Evolutionary conservation across 2,888 invertebrate species (phyloP).

Genomic region (Netelia fuscicornis): DNA sequence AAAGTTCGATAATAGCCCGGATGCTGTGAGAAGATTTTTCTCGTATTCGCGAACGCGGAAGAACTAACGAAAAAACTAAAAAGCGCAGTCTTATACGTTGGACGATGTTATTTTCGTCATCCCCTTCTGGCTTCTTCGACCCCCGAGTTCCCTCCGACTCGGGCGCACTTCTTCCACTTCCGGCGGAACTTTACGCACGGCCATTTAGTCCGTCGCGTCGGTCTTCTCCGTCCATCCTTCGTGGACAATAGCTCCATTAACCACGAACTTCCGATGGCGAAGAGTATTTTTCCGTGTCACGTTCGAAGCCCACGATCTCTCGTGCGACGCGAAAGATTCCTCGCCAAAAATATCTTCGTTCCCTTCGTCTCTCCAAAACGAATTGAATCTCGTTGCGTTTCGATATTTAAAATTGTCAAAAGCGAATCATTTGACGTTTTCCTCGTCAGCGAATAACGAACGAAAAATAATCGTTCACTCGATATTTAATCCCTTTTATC

Average conservation of each 20-base stretch:
- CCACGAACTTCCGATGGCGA: constrained; percentile 71
- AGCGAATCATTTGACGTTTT: background rate
- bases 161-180: constrained; percentile 50
- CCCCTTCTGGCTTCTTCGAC: constrained; percentile 2
- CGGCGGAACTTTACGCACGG: constrained; percentile 71
- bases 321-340: background rate
- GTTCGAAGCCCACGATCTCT: background rate
- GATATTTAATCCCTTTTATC: background rate
- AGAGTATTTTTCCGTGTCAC: constrained; percentile 64
- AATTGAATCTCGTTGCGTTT: background rate
- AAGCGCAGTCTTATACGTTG: constrained; percentile 11
- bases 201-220: constrained; percentile 73
- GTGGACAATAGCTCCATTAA: constrained; percentile 79
- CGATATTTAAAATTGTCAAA: background rate
- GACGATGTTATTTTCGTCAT: constrained; percentile 25
- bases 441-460: background rate
- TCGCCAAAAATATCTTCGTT: constrained; percentile 21
- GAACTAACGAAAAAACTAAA: background rate
- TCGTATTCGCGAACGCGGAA: background rate
- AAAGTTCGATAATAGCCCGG: background rate
- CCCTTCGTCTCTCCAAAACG: background rate
- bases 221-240: constrained; percentile 67
- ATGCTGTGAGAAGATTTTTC: background rate
- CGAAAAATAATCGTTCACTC: background rate
- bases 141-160: constrained; percentile 33